Evolutionary conservation across 2,888 invertebrate species (phyloP).

Genomic region (Gastrophysa polygoni): DNA sequence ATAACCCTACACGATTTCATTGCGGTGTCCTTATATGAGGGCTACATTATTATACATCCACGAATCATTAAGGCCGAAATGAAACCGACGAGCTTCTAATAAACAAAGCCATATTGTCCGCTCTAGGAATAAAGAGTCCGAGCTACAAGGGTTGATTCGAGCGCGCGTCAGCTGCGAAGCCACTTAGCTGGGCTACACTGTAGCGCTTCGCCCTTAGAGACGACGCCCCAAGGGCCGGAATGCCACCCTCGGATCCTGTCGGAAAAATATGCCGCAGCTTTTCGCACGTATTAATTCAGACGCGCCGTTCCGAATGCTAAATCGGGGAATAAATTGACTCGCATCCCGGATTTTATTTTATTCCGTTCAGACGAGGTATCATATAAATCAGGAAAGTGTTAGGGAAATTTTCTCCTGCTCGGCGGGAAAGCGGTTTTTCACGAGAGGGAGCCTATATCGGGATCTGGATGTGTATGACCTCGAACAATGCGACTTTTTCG

Average conservation of each 20-base stretch:
- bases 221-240: slow-evolving; percentile 43
- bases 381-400: slow-evolving; percentile 46
- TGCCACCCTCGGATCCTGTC: slow-evolving; percentile 47
- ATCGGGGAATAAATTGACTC: slow-evolving; percentile 54
- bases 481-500: too few species aligned
- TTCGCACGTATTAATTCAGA: slow-evolving; percentile 57
- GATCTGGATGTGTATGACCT: too few species aligned
- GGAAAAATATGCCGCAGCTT: slow-evolving; percentile 56
- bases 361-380: slow-evolving; percentile 41
- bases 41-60: too few species aligned
- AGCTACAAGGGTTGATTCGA: slow-evolving; percentile 53
- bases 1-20: too few species aligned
- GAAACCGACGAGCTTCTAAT: not conserved
- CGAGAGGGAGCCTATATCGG: slow-evolving; percentile 21
- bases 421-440: slow-evolving; percentile 29
- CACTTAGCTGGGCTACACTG: slow-evolving; percentile 59
- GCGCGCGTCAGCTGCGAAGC: slow-evolving; percentile 63
- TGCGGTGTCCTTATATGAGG: too few species aligned
- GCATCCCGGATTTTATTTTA: slow-evolving; percentile 46
- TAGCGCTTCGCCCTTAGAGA: slow-evolving; percentile 45
- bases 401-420: slow-evolving; percentile 38
- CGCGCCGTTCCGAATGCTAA: slow-evolving; percentile 53
- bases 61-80: too few species aligned
- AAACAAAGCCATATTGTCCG: slow-evolving; percentile 34
- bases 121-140: slow-evolving; percentile 41